Base-by-base conservation (phyloP, 2,113 vertebrate species). In the Silurus glanis region DNA sequence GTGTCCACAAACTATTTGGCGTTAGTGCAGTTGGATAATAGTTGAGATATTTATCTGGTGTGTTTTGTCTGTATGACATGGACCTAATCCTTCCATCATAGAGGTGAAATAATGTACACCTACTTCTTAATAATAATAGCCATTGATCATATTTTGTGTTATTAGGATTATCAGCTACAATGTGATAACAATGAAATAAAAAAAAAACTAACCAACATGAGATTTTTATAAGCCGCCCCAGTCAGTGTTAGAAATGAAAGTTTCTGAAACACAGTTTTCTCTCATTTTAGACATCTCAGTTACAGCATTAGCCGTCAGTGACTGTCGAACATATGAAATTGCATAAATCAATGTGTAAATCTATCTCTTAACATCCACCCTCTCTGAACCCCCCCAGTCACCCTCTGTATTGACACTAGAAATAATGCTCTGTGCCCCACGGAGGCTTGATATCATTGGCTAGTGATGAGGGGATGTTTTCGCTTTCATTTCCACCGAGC, bases 361-460 rank as follows among this genome's bases (percentile, higher is more conserved):
- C 72, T 87, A 89, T 74, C 86, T 72, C 67, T 83, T 62, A 87
- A 89, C 81, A 87, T 85, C 71, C 28, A 89, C 37, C 37, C 37
- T 37, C 37, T 37, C 37, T 37, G 37, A 37, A 28, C 55, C 59
- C 16, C 53, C 62, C 4, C 37, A 37, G 37, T 37, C 37, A 37
- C 5, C 12, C 80, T 45, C 13, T 45, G 75, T 89, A 89, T 89
- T 89, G 88, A 89, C 86, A 87, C 86, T 72, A 83, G 75, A 85
- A 85, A 83, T 64, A 85, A 69, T 74, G 81, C 47, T 58, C 62
- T 49, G 71, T 83, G 76, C 86, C 86, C 86, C 67, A 80, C 83
- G 84, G 83, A 89, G 86, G 25, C 82, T 87, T 78, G 86, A 88
- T 83, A 87, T 88, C 84, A 89, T 88, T 90, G 86, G 86, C 23